Percentiles rank a stretch among this genome's conserved stretches.
phyloP scores from a whole-genome alignment of 2,113 vertebrate genomes.

The Tupaia chinensis region DNA sequence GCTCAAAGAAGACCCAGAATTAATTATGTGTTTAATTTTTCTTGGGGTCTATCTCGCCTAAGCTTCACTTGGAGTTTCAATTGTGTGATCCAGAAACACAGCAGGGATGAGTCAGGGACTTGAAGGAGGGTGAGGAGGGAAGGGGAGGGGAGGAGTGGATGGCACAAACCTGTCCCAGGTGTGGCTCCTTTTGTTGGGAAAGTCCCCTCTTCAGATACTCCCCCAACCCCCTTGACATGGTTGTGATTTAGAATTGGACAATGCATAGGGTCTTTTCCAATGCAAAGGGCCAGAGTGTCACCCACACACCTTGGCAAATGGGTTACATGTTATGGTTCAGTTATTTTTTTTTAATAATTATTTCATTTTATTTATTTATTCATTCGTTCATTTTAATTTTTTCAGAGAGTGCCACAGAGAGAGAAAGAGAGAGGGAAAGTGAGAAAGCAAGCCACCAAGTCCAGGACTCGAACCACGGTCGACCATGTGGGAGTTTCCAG shows the following conservation, averaged over 20 bases:
- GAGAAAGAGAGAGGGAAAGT: too few species aligned
- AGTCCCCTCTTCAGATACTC: too few species aligned
- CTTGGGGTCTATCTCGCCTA: not conserved
- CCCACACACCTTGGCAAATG: not conserved
- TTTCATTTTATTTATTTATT: too few species aligned
- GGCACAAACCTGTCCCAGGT: fast-evolving
- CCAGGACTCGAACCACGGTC: too few species aligned
- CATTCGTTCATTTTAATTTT: too few species aligned
- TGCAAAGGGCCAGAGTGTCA: too few species aligned
- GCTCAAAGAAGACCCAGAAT: conserved; percentile 24
- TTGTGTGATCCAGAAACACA: not conserved
- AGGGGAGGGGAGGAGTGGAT: fast-evolving
- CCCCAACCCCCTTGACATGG: not conserved
- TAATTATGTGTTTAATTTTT: conserved; percentile 26
- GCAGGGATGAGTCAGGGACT: too few species aligned
- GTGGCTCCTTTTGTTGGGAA: not conserved
- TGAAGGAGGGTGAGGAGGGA: not conserved
- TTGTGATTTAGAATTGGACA: not conserved
- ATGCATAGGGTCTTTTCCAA: not conserved
- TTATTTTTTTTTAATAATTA: not conserved
- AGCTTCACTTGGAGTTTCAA: not conserved
- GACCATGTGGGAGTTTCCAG: too few species aligned
- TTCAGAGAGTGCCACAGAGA: too few species aligned
- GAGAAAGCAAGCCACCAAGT: too few species aligned
- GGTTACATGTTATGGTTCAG: not conserved